These are phyloP conservation scores for Trichogramma dendrolimi DNA, from an alignment of 2,888 invertebrate genomes.

Conservation along the genomic window DNA sequence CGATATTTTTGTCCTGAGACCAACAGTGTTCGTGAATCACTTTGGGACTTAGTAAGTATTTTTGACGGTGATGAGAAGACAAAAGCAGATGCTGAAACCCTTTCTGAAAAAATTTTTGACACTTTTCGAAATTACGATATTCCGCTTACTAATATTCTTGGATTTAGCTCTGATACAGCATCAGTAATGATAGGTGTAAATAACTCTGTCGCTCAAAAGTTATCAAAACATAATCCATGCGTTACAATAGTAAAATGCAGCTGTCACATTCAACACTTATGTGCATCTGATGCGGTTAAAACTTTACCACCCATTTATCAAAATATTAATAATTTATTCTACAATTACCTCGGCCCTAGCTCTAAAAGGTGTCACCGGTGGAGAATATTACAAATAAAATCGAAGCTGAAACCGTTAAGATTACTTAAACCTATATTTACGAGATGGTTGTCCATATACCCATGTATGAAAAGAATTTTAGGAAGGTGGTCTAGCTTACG, in stretches of 20 bases:
- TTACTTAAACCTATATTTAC: conserved; percentile 38
- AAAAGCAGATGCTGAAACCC: too few relatives aligned
- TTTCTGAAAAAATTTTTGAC: too few relatives aligned
- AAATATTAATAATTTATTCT: conserved; percentile 37
- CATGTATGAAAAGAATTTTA: conserved; percentile 35
- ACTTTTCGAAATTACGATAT: too few relatives aligned
- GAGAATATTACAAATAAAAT: conserved; percentile 32
- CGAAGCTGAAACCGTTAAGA: conserved; percentile 30
- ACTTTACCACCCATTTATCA: conserved; percentile 35
- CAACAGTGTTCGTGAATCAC: too few relatives aligned
- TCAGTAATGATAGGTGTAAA: too few relatives aligned
- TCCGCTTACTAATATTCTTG: too few relatives aligned
- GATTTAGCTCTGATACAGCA: too few relatives aligned
- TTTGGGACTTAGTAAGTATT: too few relatives aligned
- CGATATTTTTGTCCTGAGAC: too few relatives aligned
- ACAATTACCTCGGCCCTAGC: conserved; percentile 33
- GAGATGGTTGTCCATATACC: conserved; percentile 37
- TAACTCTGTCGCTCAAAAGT: conserved; percentile 22
- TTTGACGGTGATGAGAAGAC: too few relatives aligned
- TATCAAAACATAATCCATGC: conserved; percentile 29
- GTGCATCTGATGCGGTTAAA: conserved; percentile 40
- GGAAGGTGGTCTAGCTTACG: conserved; percentile 39
- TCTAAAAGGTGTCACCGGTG: conserved; percentile 31
- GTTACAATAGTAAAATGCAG: conserved; percentile 37
- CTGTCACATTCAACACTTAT: conserved; percentile 41